Conservation (phyloP, 2,797 vertebrate genomes). For the Mycteria americana region DNA sequence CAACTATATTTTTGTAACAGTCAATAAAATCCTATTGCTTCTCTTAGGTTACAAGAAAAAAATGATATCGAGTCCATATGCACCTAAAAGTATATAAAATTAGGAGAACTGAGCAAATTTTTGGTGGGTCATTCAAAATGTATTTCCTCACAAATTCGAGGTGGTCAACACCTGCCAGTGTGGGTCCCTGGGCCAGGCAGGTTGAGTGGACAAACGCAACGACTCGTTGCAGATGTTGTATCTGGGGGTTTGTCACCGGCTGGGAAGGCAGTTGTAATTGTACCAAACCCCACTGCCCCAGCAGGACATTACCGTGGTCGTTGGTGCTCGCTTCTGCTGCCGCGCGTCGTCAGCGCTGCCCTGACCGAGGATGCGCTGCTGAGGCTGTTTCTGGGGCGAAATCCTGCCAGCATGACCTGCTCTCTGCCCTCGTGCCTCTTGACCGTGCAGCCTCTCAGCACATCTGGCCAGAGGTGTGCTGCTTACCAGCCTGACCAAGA, state of each 20-base stretch:
- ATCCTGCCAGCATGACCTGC: not conserved
- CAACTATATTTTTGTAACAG: not conserved
- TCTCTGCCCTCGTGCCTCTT: not conserved
- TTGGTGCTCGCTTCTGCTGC: not conserved
- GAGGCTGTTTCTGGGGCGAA: not conserved
- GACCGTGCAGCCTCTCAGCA: not conserved
- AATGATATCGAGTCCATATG: not conserved
- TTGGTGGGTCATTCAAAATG: not conserved
- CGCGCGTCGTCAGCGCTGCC: not conserved
- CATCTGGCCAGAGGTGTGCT: not conserved
- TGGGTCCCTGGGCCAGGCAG: not conserved
- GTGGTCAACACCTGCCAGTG: fast-evolving
- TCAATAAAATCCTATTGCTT: not conserved
- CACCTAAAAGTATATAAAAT: not conserved
- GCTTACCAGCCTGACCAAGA: not conserved
- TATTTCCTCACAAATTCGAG: not conserved
- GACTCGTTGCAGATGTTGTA: fast-evolving
- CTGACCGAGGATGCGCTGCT: fast-evolving
- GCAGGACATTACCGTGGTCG: fast-evolving
- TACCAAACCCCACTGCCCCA: not conserved
- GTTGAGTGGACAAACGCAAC: fast-evolving
- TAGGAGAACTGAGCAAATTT: not conserved
- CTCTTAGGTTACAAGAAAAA: not conserved
- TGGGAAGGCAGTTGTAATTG: not conserved
- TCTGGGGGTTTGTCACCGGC: fast-evolving